These are phyloP conservation scores for Engystomops pustulosus DNA, from an alignment of 2,113 vertebrate genomes.

Conservation along the genomic window DNA sequence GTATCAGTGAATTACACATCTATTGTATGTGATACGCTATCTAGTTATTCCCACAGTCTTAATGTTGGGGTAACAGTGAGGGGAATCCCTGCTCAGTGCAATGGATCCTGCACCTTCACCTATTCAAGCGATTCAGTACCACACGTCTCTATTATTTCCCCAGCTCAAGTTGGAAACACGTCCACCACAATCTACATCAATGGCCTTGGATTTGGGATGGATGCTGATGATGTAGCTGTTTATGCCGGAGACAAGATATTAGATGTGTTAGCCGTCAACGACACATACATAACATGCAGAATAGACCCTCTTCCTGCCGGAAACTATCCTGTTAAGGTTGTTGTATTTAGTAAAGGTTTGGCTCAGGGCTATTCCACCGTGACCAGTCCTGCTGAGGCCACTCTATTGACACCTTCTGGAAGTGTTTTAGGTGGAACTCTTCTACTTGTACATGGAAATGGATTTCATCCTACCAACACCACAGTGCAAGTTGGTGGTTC, in stretches of 20 bases:
- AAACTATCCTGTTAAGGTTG: slow-evolving; percentile 69
- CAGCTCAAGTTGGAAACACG: slow-evolving; percentile 62
- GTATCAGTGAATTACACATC: slow-evolving; percentile 75
- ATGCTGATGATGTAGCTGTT: slow-evolving; percentile 65
- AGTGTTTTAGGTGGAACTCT: slow-evolving; percentile 78
- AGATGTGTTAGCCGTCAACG: slow-evolving; percentile 64
- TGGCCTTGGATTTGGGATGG: slow-evolving; percentile 77
- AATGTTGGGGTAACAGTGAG: slow-evolving; percentile 62
- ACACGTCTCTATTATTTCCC: slow-evolving; percentile 64
- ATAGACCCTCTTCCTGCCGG: slow-evolving; percentile 74
- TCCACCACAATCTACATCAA: slow-evolving; percentile 64
- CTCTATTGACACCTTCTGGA: slow-evolving; percentile 71
- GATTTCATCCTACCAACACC: slow-evolving; percentile 77
- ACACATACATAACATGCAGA: slow-evolving; percentile 65
- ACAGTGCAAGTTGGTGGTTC: slow-evolving; percentile 72
- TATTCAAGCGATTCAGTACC: slow-evolving; percentile 70
- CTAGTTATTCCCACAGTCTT: slow-evolving; percentile 65
- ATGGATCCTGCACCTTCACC: slow-evolving; percentile 74
- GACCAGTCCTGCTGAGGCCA: slow-evolving; percentile 70
- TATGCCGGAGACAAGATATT: slow-evolving; percentile 65
- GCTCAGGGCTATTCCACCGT: slow-evolving; percentile 71
- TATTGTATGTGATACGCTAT: slow-evolving; percentile 75
- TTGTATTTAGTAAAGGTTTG: slow-evolving; percentile 76
- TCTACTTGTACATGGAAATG: slow-evolving; percentile 78
- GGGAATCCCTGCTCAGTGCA: slow-evolving; percentile 70